phyloP scores from a whole-genome alignment of 2,888 invertebrate species.

The Byasa hedistus region DNA sequence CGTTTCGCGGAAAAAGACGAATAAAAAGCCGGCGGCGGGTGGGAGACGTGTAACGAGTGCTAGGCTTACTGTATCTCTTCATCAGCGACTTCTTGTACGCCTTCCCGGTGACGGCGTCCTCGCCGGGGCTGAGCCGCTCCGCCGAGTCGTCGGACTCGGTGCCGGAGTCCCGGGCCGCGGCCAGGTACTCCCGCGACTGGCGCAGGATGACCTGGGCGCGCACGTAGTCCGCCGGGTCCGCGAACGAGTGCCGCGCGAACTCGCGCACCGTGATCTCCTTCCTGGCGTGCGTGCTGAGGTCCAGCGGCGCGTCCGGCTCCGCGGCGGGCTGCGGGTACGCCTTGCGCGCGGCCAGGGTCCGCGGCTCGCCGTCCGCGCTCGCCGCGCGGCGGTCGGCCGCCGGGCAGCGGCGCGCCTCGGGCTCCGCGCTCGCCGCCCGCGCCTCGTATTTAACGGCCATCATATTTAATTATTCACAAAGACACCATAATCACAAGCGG shows the following conservation, averaged over 20 bases:
- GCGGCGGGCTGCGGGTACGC: conserved; percentile 67
- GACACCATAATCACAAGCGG: conserved; percentile 72
- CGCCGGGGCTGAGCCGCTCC: conserved; percentile 82
- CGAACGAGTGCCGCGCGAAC: conserved; percentile 73
- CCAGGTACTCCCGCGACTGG: conserved; percentile 75
- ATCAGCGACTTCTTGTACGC: conserved; percentile 96
- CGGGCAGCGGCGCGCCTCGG: conserved; percentile 56
- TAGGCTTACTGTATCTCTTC: conserved; percentile 94
- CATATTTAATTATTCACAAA: conserved; percentile 69
- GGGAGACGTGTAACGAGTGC: background rate
- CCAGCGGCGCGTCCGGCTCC: conserved; percentile 86
- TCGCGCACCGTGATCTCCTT: conserved; percentile 75
- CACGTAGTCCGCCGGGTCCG: conserved; percentile 75
- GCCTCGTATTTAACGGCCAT: conserved; percentile 70
- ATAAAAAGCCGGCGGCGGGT: too few relatives aligned
- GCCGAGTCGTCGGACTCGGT: conserved; percentile 91
- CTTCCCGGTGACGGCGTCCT: conserved; percentile 73
- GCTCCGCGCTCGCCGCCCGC: conserved; percentile 68
- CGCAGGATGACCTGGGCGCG: conserved; percentile 72
- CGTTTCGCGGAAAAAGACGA: background rate
- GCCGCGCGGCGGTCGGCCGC: conserved; percentile 57
- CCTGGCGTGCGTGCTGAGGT: conserved; percentile 83
- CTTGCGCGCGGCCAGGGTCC: conserved; percentile 74
- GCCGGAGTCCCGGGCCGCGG: conserved; percentile 83
- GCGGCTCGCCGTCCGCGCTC: conserved; percentile 66